These are phyloP conservation scores for Albula goreensis DNA, from an alignment of 2,113 vertebrate genomes.

Conservation along the genomic window DNA sequence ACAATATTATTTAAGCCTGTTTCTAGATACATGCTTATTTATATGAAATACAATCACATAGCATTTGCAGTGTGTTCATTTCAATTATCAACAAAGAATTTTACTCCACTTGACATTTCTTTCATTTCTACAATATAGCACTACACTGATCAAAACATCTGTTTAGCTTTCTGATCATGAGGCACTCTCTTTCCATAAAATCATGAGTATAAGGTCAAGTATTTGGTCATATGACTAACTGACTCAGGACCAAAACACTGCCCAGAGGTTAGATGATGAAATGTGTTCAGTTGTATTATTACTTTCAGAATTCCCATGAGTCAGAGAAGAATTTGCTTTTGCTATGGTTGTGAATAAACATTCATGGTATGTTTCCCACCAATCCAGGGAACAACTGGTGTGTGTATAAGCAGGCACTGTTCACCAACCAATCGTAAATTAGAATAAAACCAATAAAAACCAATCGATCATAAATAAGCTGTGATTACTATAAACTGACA, in stretches of 20 bases:
- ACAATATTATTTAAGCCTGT: too few relatives aligned
- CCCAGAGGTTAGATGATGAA: constrained; percentile 30
- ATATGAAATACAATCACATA: neutral
- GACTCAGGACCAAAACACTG: constrained; percentile 34
- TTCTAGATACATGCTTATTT: neutral
- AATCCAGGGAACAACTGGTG: constrained; percentile 10
- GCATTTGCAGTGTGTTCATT: neutral
- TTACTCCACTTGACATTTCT: neutral
- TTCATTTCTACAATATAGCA: neutral
- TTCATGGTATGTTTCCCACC: constrained; percentile 36
- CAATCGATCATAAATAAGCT: too few relatives aligned
- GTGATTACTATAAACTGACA: too few relatives aligned
- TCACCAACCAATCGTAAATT: neutral
- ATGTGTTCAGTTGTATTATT: constrained; percentile 42
- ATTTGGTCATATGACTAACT: constrained; percentile 32
- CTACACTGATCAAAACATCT: neutral
- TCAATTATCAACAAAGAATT: neutral
- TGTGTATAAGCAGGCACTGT: constrained; percentile 13
- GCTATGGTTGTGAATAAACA: constrained; percentile 41
- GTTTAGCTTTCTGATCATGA: neutral
- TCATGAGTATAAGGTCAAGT: constrained; percentile 16
- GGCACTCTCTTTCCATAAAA: neutral
- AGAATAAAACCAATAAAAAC: too few relatives aligned
- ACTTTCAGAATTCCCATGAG: constrained; percentile 42
- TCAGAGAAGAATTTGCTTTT: constrained; percentile 37